Conservation (phyloP, 2,113 vertebrate genomes). For the Nipponia nippon region DNA sequence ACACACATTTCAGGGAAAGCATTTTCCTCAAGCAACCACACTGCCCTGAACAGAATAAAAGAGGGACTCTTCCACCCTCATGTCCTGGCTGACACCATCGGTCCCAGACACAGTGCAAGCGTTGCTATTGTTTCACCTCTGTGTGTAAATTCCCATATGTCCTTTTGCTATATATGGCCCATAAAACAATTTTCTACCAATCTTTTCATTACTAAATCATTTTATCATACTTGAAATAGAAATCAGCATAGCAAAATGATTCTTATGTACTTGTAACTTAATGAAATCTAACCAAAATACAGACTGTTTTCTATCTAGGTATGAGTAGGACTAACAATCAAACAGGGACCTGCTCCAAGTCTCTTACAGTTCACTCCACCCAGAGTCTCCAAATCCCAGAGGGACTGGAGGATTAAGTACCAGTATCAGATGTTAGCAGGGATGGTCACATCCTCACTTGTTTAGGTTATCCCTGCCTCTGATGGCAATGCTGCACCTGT, state of each 20-base stretch:
- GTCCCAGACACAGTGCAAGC: neutral
- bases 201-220: neutral
- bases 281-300: neutral
- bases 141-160: neutral
- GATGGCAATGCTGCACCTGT: neutral
- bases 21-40: neutral
- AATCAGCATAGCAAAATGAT: neutral
- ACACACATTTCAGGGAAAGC: neutral
- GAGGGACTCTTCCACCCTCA: neutral
- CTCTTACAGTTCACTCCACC: neutral
- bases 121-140: neutral
- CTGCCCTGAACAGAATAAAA: neutral
- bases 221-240: slow-evolving; percentile 17
- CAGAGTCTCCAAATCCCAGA: neutral
- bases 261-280: neutral
- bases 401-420: neutral
- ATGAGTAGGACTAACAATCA: neutral
- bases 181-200: neutral
- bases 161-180: neutral
- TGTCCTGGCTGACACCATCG: neutral
- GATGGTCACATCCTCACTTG: neutral
- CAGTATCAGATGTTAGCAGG: neutral
- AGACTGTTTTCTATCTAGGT: neutral
- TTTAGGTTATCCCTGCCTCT: neutral
- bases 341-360: neutral